Conservation (phyloP, 2,888 invertebrate species). For the Eupithecia abbreviata region DNA sequence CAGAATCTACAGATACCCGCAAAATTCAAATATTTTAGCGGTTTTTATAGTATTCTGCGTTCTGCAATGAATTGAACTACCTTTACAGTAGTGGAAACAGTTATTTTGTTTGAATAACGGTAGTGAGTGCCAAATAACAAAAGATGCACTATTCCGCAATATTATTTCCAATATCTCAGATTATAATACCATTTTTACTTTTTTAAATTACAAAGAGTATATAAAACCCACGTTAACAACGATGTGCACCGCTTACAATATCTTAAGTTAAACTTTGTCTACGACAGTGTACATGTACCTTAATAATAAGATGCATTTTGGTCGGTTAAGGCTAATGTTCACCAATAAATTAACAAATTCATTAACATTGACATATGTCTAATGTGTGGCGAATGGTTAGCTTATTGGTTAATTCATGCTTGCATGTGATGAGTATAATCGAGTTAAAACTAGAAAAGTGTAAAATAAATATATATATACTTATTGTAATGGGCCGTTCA, state of each 20-base stretch:
- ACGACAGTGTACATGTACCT: conserved; percentile 29
- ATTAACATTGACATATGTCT: background rate
- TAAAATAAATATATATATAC: conserved; percentile 23
- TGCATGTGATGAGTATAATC: background rate
- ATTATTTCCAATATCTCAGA: background rate
- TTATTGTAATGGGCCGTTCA: background rate
- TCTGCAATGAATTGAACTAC: too few species aligned
- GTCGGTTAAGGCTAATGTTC: conserved; percentile 16
- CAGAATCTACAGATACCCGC: too few species aligned
- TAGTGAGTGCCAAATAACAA: background rate
- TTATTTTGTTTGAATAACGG: too few species aligned
- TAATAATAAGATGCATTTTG: conserved; percentile 22
- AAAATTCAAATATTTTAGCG: too few species aligned
- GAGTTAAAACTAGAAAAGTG: background rate
- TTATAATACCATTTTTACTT: background rate
- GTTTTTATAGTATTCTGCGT: too few species aligned
- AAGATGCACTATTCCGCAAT: background rate
- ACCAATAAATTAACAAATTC: background rate
- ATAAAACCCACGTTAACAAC: conserved; percentile 19
- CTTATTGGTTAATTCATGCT: background rate
- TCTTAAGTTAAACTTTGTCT: conserved; percentile 24
- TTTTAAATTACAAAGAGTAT: conserved; percentile 2
- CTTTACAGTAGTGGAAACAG: too few species aligned
- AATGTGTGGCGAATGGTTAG: background rate
- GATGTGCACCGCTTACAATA: conserved; percentile 18